Percentiles rank a stretch among this genome's conserved stretches.
Evolutionary conservation across 2,888 invertebrate genomes (phyloP).

Genomic region (Cordilura impudica): DNA sequence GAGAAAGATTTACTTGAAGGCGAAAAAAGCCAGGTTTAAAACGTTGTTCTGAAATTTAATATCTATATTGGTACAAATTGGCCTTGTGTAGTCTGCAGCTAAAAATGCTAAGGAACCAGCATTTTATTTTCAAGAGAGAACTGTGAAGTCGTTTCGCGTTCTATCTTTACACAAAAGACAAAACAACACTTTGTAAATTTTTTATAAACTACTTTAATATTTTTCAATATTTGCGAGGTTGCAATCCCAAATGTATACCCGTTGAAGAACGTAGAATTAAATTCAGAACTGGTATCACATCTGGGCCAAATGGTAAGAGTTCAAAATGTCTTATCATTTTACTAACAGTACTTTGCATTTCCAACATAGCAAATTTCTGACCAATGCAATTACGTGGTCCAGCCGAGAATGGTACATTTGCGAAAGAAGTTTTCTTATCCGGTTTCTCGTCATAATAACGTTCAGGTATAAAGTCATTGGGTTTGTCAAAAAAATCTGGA

Average conservation of each 20-base stretch:
- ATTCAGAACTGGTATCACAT: constrained; percentile 69
- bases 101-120: too few species aligned
- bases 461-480: constrained; percentile 73
- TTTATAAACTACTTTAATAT: too few species aligned
- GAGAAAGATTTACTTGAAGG: too few species aligned
- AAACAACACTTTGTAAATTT: too few species aligned
- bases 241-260: constrained; percentile 71
- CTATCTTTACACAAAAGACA: too few species aligned
- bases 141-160: too few species aligned
- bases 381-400: constrained; percentile 76
- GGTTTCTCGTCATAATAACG: constrained; percentile 78
- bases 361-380: constrained; percentile 75
- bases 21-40: too few species aligned
- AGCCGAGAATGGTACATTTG: constrained; percentile 74
- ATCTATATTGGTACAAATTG: too few species aligned
- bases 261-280: constrained; percentile 71
- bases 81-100: too few species aligned
- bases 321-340: constrained; percentile 72
- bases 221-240: constrained; percentile 63
- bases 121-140: too few species aligned
- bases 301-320: constrained; percentile 70
- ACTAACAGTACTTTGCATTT: constrained; percentile 74
- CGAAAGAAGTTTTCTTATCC: constrained; percentile 75
- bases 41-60: too few species aligned
- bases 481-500: constrained; percentile 71